Base-by-base conservation (phyloP, 2,888 invertebrate species). In the Ectemnius lituratus region DNA sequence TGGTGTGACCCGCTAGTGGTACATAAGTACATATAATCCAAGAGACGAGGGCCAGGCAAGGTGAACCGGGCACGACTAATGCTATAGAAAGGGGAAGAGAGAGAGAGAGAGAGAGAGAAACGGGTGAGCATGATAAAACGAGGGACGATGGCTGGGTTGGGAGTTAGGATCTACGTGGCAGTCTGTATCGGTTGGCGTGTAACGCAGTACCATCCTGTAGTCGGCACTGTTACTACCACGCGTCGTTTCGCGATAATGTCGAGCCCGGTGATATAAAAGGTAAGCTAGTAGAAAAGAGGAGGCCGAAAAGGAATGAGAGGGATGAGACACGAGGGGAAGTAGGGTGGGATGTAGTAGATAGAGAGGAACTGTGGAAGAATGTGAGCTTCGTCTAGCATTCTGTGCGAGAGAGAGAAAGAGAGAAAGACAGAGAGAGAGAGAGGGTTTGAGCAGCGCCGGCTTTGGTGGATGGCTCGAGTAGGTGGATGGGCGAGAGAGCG, bases 191-290 rank as follows among this genome's bases (percentile, higher is more conserved):
- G 49, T 56, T 57, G 23, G 60, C 67, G 69, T 5, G 60, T 68
- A 74, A 27, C 77, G 18, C 16, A 28, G 74, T 66, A 69, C 75
- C 69, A 60, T 68, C 70, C 61, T 70, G 65, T 65, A 75, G 28
- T 46, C 70, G 66, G 3, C 18, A 28, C 56, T 59, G 71, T 70
- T 80, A 59, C 63, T 62, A 68, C 73, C 70, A 47, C 59, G 78
- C 75, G 74, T 72, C 75, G 72, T 80, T 77, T 75, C 75, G 64
- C 75, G 83, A 81, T 81, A 82, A 86, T 78, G 76, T 81, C 74
- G 77, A 67, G 77, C 76, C 75, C 68, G 71, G 67, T 62, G 76
- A 77, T 73, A 75, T 79, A 77, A 83, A 83, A 80, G 37, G 37
- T 37, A 37, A 37, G 78, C 63, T 71, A 59, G 67, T 16, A 57